Evolutionary conservation across 2,113 vertebrate genomes (phyloP), one percentile per base, ranked within the genome.

Genomic region (Octodon degus): DNA sequence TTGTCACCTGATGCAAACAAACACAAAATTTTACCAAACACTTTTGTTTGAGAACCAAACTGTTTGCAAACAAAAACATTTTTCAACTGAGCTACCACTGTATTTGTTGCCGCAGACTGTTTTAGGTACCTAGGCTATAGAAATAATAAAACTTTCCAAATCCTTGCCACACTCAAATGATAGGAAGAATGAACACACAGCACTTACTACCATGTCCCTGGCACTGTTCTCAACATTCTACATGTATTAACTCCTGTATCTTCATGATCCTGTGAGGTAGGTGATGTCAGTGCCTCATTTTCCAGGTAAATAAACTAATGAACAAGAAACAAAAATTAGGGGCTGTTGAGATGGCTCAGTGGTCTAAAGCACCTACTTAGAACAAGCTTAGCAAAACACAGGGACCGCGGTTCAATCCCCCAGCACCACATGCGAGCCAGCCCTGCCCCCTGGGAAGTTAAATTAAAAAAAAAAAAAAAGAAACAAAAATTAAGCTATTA

Each of bases 81-180:
- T 1, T 6, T 70, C 34, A n/a, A 34, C 34, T 6, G 6, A 70
- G 68, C 34, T 20, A 19, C 34, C 34, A 70, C 17, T n/a, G 68
- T n/a, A 70, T 70, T 87, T 70, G 60, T n/a, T 63, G 30, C 22
- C 40, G 63, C 67, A 13, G 40, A 60, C 63, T 55, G 63, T 74
- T 68, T 89, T 43, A 92, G 63, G 72, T 89, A 4, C 50, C 86
- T 96, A 79, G 68, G 68, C 60, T 32, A 72, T 30, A 84, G 86
- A 93, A 92, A 67, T 65, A 30, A 83, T 20, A 67, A 91, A 86
- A 63, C 2, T 13, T 34, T 43, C 81, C 67, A 86, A 67, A 55
- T 40, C 63, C 84, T 86, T 19, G 22, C 24, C 53, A 40, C 13
- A 16, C 68, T 89, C 27, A 19, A 89, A 24, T 47, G 22, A 76